These are phyloP conservation scores for Microplitis manilae DNA, from an alignment of 2,888 invertebrate species.

Conservation along the genomic window DNA sequence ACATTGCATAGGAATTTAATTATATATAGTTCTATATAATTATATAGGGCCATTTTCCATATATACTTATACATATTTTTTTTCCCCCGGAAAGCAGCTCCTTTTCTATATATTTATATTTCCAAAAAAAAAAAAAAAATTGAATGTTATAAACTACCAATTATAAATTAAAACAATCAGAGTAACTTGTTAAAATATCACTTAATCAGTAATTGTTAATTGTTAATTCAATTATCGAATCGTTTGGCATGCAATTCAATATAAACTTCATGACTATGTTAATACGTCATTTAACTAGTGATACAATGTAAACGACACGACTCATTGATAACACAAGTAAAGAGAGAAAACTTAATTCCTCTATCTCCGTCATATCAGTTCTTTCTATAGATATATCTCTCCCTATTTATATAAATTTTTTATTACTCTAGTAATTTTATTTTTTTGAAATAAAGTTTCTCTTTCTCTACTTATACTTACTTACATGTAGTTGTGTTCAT, in stretches of 20 bases:
- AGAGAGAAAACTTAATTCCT: background rate
- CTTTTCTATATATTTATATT: no score
- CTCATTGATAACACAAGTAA: constrained; percentile 6
- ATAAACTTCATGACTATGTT: constrained; percentile 1
- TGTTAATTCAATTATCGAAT: background rate
- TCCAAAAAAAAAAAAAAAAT: no score
- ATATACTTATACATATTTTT: no score
- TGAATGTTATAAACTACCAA: background rate
- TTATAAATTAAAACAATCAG: background rate
- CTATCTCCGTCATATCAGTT: background rate
- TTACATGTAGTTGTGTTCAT: background rate
- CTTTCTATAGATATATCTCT: background rate
- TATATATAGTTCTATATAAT: no score
- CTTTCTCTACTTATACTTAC: background rate
- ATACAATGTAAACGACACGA: constrained; percentile 3
- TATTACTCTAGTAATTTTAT: background rate
- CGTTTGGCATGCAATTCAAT: background rate
- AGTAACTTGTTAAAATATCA: background rate
- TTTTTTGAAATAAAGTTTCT: background rate
- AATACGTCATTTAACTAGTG: background rate
- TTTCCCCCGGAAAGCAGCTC: no score
- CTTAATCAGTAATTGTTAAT: background rate
- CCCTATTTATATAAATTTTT: background rate
- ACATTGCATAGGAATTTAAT: no score
- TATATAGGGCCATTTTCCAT: no score